These are phyloP conservation scores for Glomeris maerens DNA, from an alignment of 1,140 invertebrate genomes.

Conservation along the genomic window DNA sequence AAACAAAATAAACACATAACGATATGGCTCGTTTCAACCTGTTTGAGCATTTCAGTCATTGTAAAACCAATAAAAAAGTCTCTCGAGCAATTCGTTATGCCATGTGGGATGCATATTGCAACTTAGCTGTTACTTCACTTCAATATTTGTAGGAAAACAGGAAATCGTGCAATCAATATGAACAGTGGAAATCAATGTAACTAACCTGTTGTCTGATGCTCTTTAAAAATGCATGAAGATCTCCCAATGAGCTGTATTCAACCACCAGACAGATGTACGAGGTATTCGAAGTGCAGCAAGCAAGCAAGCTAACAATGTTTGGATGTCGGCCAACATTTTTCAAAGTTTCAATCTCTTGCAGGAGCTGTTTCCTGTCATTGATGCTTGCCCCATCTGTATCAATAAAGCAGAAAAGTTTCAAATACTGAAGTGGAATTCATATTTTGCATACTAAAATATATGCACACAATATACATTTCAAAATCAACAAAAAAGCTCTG, in stretches of 20 bases:
- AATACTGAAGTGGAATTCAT: too few species aligned
- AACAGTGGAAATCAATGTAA: neutral
- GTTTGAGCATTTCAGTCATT: neutral
- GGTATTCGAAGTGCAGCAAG: neutral
- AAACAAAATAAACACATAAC: too few species aligned
- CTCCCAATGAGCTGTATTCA: conserved; percentile 1
- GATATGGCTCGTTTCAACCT: neutral
- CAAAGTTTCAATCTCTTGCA: conserved; percentile 1
- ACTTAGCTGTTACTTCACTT: neutral
- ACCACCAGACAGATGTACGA: conserved; percentile 1
- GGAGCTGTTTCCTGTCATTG: neutral
- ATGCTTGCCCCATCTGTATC: neutral
- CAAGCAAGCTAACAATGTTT: conserved; percentile 5
- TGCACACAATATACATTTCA: too few species aligned
- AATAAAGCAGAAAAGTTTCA: too few species aligned
- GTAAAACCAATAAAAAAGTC: neutral
- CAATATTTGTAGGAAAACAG: neutral
- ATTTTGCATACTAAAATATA: too few species aligned
- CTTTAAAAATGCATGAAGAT: conserved; percentile 1
- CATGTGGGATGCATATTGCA: neutral
- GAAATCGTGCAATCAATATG: neutral
- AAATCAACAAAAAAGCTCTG: too few species aligned
- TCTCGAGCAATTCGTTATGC: neutral
- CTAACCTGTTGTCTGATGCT: neutral
- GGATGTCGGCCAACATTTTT: conserved; percentile 1